A percentile compares a stretch with the other conserved stretches of the same genome.
phyloP scores from a whole-genome alignment of 2,113 vertebrate species.

The Cyphomyrus plagiostoma region DNA sequence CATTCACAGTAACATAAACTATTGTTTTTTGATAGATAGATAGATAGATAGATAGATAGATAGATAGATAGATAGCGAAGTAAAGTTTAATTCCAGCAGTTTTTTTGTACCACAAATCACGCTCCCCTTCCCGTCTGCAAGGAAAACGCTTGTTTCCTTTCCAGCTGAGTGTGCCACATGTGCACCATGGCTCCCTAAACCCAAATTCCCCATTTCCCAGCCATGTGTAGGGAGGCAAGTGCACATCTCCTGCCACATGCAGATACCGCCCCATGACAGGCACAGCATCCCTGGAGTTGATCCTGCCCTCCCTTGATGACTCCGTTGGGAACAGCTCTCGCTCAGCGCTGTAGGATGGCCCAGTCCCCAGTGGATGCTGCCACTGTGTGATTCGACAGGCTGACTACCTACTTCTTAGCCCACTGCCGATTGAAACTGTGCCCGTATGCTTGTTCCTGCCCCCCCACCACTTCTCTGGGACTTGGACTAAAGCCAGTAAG shows the following conservation, averaged over 20 bases:
- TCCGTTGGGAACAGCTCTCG: background rate
- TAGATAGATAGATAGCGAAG: background rate
- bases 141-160: background rate
- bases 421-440: conserved; percentile 31
- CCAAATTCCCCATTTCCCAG: conserved; percentile 40
- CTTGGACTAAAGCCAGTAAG: conserved; percentile 44
- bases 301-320: background rate
- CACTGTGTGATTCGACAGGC: background rate
- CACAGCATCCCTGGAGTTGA: conserved; percentile 33
- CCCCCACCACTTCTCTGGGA: conserved; percentile 37
- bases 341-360: background rate
- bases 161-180: background rate
- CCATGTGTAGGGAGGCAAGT: conserved; percentile 69
- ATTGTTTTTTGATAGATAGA: background rate
- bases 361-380: background rate
- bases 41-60: background rate
- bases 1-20: background rate
- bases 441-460: conserved; percentile 36
- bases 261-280: conserved; percentile 66
- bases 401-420: conserved; percentile 39
- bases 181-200: background rate
- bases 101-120: background rate
- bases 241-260: conserved; percentile 64
- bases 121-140: background rate
- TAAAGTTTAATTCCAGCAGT: background rate